A percentile compares a stretch with the other conserved stretches of the same genome.
These are phyloP conservation scores for Lasiurus borealis DNA, from an alignment of 2,113 vertebrate genomes.

Conservation along the genomic window DNA sequence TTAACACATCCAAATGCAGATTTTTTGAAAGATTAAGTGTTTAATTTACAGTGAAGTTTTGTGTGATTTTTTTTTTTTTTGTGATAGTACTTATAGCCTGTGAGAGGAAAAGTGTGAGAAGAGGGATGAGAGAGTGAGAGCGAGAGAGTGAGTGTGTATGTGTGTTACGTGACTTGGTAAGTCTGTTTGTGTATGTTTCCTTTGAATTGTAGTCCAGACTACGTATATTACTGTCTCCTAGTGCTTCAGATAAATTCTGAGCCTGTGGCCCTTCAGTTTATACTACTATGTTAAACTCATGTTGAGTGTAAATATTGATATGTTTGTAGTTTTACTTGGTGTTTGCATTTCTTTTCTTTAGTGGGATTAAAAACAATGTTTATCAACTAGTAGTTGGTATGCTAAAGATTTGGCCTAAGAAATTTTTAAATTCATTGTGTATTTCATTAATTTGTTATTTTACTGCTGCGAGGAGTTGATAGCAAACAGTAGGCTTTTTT, in stretches of 20 bases:
- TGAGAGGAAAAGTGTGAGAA: background rate
- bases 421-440: background rate
- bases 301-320: constrained; percentile 41
- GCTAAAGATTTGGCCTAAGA: background rate
- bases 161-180: background rate
- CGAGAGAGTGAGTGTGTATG: background rate
- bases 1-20: constrained; percentile 57
- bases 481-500: background rate
- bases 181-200: constrained; percentile 54
- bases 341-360: constrained; percentile 61
- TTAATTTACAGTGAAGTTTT: constrained; percentile 70
- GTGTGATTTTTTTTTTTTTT: constrained; percentile 7
- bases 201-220: constrained; percentile 54
- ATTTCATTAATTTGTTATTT: background rate
- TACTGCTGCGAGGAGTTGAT: background rate
- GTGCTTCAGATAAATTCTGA: constrained; percentile 74
- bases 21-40: constrained; percentile 39
- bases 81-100: constrained; percentile 34
- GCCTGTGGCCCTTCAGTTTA: constrained; percentile 61
- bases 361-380: background rate
- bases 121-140: background rate
- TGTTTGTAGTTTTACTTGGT: constrained; percentile 35
- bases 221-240: constrained; percentile 63
- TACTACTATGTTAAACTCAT: constrained; percentile 35
- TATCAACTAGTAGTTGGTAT: background rate